Base-by-base conservation (phyloP, 2,888 invertebrate species). In the Pristionchus exspectatus region DNA sequence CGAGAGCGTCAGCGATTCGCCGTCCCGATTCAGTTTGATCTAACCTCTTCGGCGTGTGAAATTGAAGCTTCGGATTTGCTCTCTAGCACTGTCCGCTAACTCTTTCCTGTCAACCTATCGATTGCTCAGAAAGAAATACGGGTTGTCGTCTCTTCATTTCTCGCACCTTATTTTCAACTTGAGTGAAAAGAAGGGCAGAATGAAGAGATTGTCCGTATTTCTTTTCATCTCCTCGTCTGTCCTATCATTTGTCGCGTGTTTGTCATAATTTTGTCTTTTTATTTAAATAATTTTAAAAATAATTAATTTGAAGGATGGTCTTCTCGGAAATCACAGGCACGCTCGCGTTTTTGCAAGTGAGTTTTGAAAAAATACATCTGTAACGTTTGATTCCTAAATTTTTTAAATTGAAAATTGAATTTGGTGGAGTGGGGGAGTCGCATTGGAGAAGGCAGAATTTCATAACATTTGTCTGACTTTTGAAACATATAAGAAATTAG, bases 281-380 rank as follows among this genome's bases (percentile, higher is more conserved):
- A 77, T 81, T 50, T 50, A n/a, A 38, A 74, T 21, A 21, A 9
- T 24, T 44, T 21, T 14, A 81, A 14, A 54, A 81, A 54, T 21
- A n/a, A 81, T 54, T 54, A 18, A 72, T 0, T 33, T 30, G 44
- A 91, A 93, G 92, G 91, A 95, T 95, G 95, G 95, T 95, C 38
- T 95, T 95, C 91, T 93, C 95, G 44, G 95, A 95, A 90, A 94
- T 95, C 14, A 94, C 94, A 18, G 95, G 95, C 50, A 95, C 95
- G 14, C 91, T 95, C 24, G 94, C 94, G n/a, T 94, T 95, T 90
- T 92, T 94, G 83, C 92, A 91, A 50, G 81, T 81, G 81, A 81
- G 81, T 72, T 72, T 10, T 59, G 59, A 16, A 3, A n/a, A n/a
- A n/a, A n/a, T n/a, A n/a, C n/a, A n/a, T n/a, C n/a, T n/a, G n/a